These are phyloP conservation scores for Anastatus disparis DNA, from an alignment of 1,140 invertebrate genomes.

Conservation along the genomic window DNA sequence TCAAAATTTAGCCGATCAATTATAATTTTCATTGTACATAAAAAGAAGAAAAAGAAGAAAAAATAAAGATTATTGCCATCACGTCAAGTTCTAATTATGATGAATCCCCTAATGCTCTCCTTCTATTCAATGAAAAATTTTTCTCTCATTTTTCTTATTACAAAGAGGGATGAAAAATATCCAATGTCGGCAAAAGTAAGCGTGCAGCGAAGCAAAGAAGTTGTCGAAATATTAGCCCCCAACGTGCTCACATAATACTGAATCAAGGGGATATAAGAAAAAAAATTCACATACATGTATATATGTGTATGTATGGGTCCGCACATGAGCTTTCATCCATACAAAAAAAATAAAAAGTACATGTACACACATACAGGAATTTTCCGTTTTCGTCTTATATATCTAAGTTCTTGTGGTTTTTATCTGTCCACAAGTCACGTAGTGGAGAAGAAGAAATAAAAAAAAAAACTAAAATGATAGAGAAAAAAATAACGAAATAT, in stretches of 20 bases:
- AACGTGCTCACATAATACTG: too few relatives aligned
- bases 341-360: too few relatives aligned
- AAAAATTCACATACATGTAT: too few relatives aligned
- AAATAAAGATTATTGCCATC: neutral
- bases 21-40: neutral
- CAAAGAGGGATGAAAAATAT: too few relatives aligned
- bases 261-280: neutral
- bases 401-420: neutral
- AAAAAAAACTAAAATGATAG: neutral
- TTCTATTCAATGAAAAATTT: neutral
- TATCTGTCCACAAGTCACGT: slow-evolving; percentile 2
- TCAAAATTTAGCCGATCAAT: too few relatives aligned
- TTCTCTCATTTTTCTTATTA: neutral
- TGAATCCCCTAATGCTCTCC: neutral
- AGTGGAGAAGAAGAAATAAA: neutral
- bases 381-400: neutral
- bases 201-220: neutral
- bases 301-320: neutral
- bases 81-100: slow-evolving; percentile 5
- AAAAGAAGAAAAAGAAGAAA: too few relatives aligned
- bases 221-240: neutral
- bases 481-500: neutral
- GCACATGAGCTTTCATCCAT: too few relatives aligned
- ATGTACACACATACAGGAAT: neutral
- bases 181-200: too few relatives aligned